Evolutionary conservation across 2,888 invertebrate genomes (phyloP), one percentile per base, ranked within the genome.

Genomic region (Poecilobothrus nobilitatus): DNA sequence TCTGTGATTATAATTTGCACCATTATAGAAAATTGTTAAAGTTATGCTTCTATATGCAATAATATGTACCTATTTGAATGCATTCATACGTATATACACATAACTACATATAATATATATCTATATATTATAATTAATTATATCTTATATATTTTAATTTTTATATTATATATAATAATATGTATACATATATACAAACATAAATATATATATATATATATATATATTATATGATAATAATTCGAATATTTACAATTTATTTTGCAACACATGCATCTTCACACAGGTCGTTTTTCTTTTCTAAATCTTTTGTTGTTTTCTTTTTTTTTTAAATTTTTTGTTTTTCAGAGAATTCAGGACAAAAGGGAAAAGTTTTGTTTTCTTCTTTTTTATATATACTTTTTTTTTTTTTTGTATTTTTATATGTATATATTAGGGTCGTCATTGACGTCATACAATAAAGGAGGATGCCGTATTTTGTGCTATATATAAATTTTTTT

Each of bases 371-470:
- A 53, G 15, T 53, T 53, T 53, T 53, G 18, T 37, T 10, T 37
- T 53, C 15, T 18, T 53, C 15, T 37, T 10, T 37, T 37, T 37
- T 37, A 12, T 7, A 27, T n/a, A n/a, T 37, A 5, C 12, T 37
- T 37, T 5, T 37, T 37, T 37, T 10, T 37, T 8, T 37, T 8
- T 37, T 37, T 37, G 2, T 37, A 37, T 37, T 1, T 37, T 7
- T 37, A 10, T 8, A 10, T 37, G 2, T 7, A 12, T 53, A 53
- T 65, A 34, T 65, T 65, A 20, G 65, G 65, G 37, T 34, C 65
- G 37, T 20, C 20, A 67, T 69, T 69, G 69, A 69, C 69, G 69
- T 69, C 69, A 69, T 65, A 69, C 34, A 21, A 44, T 33, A 63
- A 37, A 67, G 69, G 69, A 67, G 69, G 67, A 69, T 69, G 69